A percentile compares a stretch with the other conserved stretches of the same genome.
Conservation (phyloP, 2,113 vertebrate genomes). For the Otus sunia region DNA sequence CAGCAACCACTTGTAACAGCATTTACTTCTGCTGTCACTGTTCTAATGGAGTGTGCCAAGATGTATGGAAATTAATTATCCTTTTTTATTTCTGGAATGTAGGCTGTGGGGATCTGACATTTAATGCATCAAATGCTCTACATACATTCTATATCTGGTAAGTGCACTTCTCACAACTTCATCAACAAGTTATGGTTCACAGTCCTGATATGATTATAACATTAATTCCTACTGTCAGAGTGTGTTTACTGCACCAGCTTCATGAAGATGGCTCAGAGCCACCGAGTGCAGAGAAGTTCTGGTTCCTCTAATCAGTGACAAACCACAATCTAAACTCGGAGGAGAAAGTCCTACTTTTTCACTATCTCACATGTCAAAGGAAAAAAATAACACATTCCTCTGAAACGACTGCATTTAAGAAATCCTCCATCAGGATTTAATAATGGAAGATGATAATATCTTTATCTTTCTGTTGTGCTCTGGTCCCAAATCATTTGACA, state of each 20-base stretch:
- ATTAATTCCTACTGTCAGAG: slow-evolving; percentile 67
- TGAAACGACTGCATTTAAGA: not conserved
- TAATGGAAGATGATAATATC: slow-evolving; percentile 51
- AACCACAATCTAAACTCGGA: slow-evolving; percentile 36
- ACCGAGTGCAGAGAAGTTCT: slow-evolving; percentile 34
- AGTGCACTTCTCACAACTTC: slow-evolving; percentile 64
- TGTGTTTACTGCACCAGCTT: slow-evolving; percentile 60
- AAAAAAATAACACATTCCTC: slow-evolving; percentile 47
- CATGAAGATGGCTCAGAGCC: slow-evolving; percentile 56
- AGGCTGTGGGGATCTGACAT: slow-evolving; percentile 63
- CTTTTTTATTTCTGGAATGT: slow-evolving; percentile 66
- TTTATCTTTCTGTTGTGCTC: slow-evolving; percentile 8
- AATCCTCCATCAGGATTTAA: slow-evolving; percentile 45
- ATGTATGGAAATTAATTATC: slow-evolving; percentile 70
- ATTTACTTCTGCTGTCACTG: slow-evolving; percentile 63
- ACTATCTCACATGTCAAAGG: slow-evolving; percentile 26
- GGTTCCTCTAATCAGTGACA: slow-evolving; percentile 56
- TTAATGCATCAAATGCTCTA: slow-evolving; percentile 65
- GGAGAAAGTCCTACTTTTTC: slow-evolving; percentile 56
- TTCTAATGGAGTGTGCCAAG: slow-evolving; percentile 62
- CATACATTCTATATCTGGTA: slow-evolving; percentile 64
- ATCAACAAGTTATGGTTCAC: slow-evolving; percentile 69
- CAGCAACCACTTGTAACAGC: slow-evolving; percentile 40
- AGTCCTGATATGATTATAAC: slow-evolving; percentile 63
- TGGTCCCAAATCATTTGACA: not conserved